Conservation (phyloP, 2,888 invertebrate species). For the Campoletis raptor region DNA sequence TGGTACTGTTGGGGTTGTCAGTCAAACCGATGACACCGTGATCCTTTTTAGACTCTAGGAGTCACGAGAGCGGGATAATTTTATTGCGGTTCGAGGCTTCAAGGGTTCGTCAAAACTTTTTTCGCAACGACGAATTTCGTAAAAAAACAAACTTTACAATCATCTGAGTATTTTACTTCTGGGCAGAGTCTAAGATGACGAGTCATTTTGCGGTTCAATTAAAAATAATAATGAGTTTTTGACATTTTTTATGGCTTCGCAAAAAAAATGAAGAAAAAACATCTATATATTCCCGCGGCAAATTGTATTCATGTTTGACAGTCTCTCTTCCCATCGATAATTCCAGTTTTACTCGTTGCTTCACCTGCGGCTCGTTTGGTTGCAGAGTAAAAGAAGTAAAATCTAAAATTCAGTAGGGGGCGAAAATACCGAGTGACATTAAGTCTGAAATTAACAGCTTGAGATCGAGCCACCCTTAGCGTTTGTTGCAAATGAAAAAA, state of each 20-base stretch:
- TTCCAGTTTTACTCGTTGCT: slow-evolving; percentile 30
- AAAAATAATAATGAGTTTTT: slow-evolving; percentile 40
- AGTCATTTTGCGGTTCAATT: slow-evolving; percentile 35
- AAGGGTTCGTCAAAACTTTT: slow-evolving; percentile 47
- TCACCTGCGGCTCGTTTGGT: slow-evolving; percentile 42
- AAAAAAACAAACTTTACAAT: slow-evolving; percentile 30
- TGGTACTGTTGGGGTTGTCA: slow-evolving; percentile 65
- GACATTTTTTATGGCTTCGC: background rate
- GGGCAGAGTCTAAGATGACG: slow-evolving; percentile 11
- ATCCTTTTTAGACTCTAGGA: slow-evolving; percentile 55
- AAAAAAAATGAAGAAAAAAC: slow-evolving; percentile 25
- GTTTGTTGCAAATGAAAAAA: slow-evolving; percentile 27
- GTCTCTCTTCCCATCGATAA: background rate
- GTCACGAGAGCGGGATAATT: slow-evolving; percentile 60
- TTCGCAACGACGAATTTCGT: slow-evolving; percentile 29
- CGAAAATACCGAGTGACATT: slow-evolving; percentile 45
- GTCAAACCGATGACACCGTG: slow-evolving; percentile 59
- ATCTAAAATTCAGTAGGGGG: slow-evolving; percentile 56
- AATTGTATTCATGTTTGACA: slow-evolving; percentile 1
- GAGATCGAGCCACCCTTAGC: slow-evolving; percentile 34
- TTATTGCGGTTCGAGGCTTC: slow-evolving; percentile 65
- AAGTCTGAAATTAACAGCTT: slow-evolving; percentile 58
- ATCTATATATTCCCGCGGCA: slow-evolving; percentile 8
- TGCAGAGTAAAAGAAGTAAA: slow-evolving; percentile 47
- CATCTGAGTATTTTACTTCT: slow-evolving; percentile 2